These are phyloP conservation scores for Neoseiulus cucumeris DNA, from an alignment of 1,140 invertebrate genomes.

Conservation along the genomic window DNA sequence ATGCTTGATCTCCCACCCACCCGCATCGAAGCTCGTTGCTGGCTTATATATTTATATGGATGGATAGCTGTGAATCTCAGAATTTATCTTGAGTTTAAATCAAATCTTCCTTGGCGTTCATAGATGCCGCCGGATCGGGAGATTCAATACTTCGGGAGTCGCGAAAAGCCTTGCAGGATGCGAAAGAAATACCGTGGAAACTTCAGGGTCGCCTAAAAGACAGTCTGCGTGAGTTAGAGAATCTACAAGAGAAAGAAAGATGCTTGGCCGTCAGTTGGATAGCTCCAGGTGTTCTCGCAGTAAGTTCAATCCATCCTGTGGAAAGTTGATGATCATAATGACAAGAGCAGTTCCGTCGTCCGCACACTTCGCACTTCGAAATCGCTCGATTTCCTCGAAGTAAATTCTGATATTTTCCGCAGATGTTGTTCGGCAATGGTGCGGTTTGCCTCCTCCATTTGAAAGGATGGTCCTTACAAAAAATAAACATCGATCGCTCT, in stretches of 20 bases:
- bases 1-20: no score
- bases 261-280: background rate
- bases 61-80: no score
- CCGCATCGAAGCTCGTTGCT: no score
- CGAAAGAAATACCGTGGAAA: background rate
- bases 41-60: no score
- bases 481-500: background rate
- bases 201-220: background rate
- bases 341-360: background rate
- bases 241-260: background rate
- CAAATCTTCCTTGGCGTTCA: no score
- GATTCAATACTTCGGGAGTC: background rate
- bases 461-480: background rate
- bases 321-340: no score
- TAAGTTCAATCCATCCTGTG: background rate
- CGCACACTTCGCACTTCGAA: background rate
- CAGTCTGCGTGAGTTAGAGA: background rate
- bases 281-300: background rate
- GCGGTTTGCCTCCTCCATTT: background rate
- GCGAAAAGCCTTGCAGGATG: background rate
- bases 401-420: background rate
- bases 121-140: background rate
- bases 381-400: background rate
- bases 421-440: conserved; percentile 5
- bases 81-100: no score